Conservation (phyloP, 2,888 invertebrate genomes). For the Apeira syringaria region DNA sequence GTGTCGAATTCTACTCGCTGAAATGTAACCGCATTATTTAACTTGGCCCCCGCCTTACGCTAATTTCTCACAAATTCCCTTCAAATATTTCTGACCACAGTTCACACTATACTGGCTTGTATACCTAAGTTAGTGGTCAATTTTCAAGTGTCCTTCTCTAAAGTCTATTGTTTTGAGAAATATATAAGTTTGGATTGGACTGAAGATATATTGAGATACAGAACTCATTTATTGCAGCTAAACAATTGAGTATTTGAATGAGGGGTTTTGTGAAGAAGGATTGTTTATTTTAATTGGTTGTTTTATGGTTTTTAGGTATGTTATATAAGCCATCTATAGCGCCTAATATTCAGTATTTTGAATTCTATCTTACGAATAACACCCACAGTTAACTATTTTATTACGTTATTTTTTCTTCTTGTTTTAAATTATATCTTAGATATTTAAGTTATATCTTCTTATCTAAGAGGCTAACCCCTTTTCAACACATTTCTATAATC, state of each 20-base stretch:
- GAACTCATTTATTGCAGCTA: slow-evolving; percentile 32
- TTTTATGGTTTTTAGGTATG: neutral
- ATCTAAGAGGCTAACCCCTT: too few species aligned
- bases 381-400: too few species aligned
- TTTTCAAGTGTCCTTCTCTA: slow-evolving; percentile 64
- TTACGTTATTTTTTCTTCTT: too few species aligned
- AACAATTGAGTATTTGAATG: slow-evolving; percentile 29
- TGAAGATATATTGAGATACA: slow-evolving; percentile 49
- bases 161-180: slow-evolving; percentile 62
- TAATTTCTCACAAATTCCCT: slow-evolving; percentile 21
- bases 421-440: too few species aligned
- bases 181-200: slow-evolving; percentile 50
- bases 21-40: slow-evolving; percentile 50
- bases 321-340: neutral
- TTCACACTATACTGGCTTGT: slow-evolving; percentile 45
- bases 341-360: too few species aligned
- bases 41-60: slow-evolving; percentile 33
- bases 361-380: too few species aligned
- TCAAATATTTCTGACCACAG: slow-evolving; percentile 30
- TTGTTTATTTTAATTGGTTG: slow-evolving; percentile 3
- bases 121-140: slow-evolving; percentile 20
- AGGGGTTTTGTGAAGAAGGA: slow-evolving; percentile 6
- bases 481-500: too few species aligned
- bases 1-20: slow-evolving; percentile 69
- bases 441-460: too few species aligned